Evolutionary conservation across 2,113 vertebrate species (phyloP), one percentile per base, ranked within the genome.

Genomic region (Psettodes erumei): DNA sequence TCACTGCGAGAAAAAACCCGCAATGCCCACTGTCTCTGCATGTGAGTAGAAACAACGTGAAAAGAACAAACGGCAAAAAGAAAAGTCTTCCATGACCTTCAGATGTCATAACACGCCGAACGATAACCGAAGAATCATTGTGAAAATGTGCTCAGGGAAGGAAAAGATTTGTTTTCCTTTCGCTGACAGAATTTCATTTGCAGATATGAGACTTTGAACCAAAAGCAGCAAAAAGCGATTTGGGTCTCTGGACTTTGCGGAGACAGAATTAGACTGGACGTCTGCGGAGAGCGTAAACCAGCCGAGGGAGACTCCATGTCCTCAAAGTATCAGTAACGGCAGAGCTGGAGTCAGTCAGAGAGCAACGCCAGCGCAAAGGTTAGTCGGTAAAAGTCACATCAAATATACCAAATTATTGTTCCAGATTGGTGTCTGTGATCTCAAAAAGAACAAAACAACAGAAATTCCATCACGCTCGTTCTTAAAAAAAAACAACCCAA

Each of bases 71-170:
- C 13, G 45, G 28, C 16, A 1, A 50, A 42, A 28, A 56, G 3
- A 15, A 21, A 4, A 60, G 11, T 5, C 19, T 51, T 27, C 21
- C 43, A 30, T 54, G 79, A 80, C 64, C 76, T 71, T 71, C 55
- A 51, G 7, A 54, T 40, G 60, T 82, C 64, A 80, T 54, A 67
- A 67, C 61, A 67, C 67, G 66, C 59, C 69, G n/a, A n/a, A n/a
- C 51, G 73, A 75, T 43, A 75, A 55, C 40, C 59, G 30, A 59
- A 27, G 23, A 66, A 48, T 69, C 40, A 35, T 63, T 58, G 37
- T 8, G 15, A 30, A 70, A 59, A 38, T 55, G 30, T 3, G 15
- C 37, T 47, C 50, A 5, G 4, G 8, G 35, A 43, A 47, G 33
- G 53, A 8, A 7, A 23, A 1, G 16, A 15, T 43, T 53, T 42